phyloP scores from a whole-genome alignment of 2,113 vertebrate genomes.

The Hemiscyllium ocellatum region DNA sequence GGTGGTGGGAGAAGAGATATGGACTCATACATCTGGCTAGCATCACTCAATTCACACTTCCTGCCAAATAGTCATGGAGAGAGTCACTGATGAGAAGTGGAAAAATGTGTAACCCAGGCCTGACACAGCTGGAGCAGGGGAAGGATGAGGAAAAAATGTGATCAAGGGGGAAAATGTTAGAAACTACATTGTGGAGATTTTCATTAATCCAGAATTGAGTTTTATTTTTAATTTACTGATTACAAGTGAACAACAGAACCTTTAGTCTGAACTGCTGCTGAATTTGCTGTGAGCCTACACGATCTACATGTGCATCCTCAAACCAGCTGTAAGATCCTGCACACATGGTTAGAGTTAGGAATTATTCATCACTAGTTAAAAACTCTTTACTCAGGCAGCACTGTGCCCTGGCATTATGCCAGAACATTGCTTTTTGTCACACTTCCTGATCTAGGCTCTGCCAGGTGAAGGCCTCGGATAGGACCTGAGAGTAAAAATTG shows the following conservation, averaged over 20 bases:
- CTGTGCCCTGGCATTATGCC: background rate
- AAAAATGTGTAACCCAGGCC: background rate
- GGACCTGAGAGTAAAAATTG: background rate
- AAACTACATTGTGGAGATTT: background rate
- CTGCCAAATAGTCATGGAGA: background rate
- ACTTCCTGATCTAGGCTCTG: background rate
- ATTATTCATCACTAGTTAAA: background rate
- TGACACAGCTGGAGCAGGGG: background rate
- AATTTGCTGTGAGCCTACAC: background rate
- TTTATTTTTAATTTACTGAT: background rate
- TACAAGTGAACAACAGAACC: background rate
- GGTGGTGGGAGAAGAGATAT: no score
- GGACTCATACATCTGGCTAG: background rate
- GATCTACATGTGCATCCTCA: background rate
- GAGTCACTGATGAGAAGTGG: slow-evolving; percentile 15
- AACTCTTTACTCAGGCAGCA: background rate
- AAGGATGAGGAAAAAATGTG: background rate
- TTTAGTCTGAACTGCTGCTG: background rate
- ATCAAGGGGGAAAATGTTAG: background rate
- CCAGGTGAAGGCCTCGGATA: background rate
- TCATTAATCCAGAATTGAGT: background rate
- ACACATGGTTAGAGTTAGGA: background rate
- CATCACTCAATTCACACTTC: slow-evolving; percentile 13
- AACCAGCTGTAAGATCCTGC: background rate
- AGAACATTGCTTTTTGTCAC: background rate